Evolutionary conservation across 2,888 invertebrate genomes (phyloP).

Genomic region (Argyra leucocephala): DNA sequence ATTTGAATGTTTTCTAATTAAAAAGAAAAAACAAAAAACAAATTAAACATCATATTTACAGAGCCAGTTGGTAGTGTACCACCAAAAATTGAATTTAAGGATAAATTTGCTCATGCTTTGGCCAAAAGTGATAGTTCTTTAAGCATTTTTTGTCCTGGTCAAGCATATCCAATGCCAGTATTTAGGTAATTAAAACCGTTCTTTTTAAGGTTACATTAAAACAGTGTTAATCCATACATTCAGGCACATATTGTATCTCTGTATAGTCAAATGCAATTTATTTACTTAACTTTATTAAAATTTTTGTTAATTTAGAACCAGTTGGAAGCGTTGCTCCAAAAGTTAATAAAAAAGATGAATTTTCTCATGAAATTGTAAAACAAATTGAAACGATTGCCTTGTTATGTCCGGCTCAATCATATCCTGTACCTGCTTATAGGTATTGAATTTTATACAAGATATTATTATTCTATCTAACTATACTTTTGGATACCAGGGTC

Average conservation of each 20-base stretch:
- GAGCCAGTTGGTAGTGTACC: constrained; percentile 48
- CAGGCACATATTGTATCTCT: background rate
- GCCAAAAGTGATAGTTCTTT: constrained; percentile 46
- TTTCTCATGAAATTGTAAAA: constrained; percentile 47
- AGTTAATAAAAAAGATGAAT: constrained; percentile 58
- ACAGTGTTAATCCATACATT: background rate
- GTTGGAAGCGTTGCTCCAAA: constrained; percentile 50
- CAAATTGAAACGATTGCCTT: constrained; percentile 50
- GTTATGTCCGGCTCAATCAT: constrained; percentile 66
- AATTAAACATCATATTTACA: no score
- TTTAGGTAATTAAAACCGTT: constrained; percentile 52
- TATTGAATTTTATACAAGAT: constrained; percentile 30
- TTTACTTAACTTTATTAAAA: background rate
- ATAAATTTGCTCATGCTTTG: constrained; percentile 50
- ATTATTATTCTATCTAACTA: background rate
- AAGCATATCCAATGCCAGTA: constrained; percentile 63
- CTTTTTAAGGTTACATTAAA: background rate
- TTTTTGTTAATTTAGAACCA: constrained; percentile 39
- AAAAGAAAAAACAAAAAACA: constrained; percentile 1
- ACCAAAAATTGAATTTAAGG: constrained; percentile 59
- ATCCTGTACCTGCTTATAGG: constrained; percentile 64
- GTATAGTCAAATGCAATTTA: background rate
- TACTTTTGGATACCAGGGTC: no score
- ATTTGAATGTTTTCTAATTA: background rate
- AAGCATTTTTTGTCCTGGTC: constrained; percentile 62